phyloP scores from a whole-genome alignment of 1,140 invertebrate genomes.

The Hylaeus volcanicus region DNA sequence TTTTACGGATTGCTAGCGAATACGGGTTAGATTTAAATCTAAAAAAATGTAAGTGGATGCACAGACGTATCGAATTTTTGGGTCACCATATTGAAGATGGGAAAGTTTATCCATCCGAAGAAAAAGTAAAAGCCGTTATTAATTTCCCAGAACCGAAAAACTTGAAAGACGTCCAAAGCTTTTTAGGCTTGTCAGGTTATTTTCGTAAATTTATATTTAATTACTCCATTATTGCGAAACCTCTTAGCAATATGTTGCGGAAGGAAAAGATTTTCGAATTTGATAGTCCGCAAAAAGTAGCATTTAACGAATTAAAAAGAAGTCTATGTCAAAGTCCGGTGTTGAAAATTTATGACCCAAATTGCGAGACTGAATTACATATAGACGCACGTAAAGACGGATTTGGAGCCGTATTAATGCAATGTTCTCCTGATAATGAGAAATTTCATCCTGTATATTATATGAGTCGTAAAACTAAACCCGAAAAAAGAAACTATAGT shows the following conservation, averaged over 20 bases:
- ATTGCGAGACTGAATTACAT: constrained; percentile 14
- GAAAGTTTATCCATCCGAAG: background rate
- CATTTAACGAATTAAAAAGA: background rate
- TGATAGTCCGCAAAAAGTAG: too few species aligned
- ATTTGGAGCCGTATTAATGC: constrained; percentile 17
- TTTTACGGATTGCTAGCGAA: background rate
- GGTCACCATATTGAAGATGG: background rate
- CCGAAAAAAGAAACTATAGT: too few species aligned
- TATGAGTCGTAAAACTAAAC: too few species aligned
- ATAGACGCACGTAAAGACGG: constrained; percentile 11
- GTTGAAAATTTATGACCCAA: constrained; percentile 16
- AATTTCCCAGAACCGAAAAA: constrained; percentile 1
- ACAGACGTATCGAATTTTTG: background rate
- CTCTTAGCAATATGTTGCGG: constrained; percentile 4
- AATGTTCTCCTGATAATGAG: background rate
- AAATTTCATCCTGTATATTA: too few species aligned
- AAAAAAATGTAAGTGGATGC: constrained; percentile 3
- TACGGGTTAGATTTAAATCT: constrained; percentile 15
- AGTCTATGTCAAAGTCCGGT: background rate
- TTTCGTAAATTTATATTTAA: constrained; percentile 13
- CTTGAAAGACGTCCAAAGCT: constrained; percentile 13
- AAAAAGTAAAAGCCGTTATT: background rate
- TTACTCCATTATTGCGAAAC: constrained; percentile 14
- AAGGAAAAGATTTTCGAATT: background rate
- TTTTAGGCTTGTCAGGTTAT: constrained; percentile 11